Conservation (phyloP, 2,797 vertebrate genomes). For the Halcyon chelicuti region DNA sequence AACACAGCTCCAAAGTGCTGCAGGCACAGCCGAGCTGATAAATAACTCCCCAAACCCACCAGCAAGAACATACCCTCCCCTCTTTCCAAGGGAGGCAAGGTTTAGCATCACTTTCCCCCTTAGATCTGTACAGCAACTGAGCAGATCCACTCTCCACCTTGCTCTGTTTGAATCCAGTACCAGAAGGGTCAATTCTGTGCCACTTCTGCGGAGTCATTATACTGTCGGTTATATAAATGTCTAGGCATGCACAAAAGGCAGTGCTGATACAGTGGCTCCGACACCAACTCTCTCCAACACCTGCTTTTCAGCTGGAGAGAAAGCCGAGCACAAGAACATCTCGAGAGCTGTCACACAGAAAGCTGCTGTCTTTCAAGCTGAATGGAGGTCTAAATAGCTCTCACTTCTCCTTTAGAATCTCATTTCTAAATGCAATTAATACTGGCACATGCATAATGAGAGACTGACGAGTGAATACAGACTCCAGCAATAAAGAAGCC, state of each 20-base stretch:
- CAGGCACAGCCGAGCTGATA: background rate
- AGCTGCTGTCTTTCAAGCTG: conserved; percentile 69
- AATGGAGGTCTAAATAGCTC: conserved; percentile 71
- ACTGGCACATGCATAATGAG: conserved; percentile 69
- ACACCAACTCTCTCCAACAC: conserved; percentile 62
- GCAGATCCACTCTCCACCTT: background rate
- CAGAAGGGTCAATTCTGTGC: conserved; percentile 64
- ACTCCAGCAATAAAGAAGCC: conserved; percentile 48
- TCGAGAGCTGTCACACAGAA: conserved; percentile 69
- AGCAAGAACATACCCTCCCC: background rate
- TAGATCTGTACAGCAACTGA: background rate
- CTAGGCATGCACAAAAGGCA: conserved; percentile 73
- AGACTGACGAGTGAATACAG: conserved; percentile 65
- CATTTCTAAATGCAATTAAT: conserved; percentile 73
- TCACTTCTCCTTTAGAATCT: conserved; percentile 69
- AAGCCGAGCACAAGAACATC: conserved; percentile 65
- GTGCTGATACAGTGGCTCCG: conserved; percentile 60
- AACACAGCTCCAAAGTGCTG: conserved; percentile 14
- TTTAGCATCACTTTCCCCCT: background rate
- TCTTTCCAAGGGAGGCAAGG: background rate
- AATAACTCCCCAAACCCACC: background rate
- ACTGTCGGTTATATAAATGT: conserved; percentile 67
- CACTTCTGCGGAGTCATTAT: conserved; percentile 69
- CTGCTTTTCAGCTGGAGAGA: conserved; percentile 73
- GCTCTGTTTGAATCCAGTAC: conserved; percentile 21